phyloP scores from a whole-genome alignment of 2,888 invertebrate species.

The Orthonychiurus folsomi region DNA sequence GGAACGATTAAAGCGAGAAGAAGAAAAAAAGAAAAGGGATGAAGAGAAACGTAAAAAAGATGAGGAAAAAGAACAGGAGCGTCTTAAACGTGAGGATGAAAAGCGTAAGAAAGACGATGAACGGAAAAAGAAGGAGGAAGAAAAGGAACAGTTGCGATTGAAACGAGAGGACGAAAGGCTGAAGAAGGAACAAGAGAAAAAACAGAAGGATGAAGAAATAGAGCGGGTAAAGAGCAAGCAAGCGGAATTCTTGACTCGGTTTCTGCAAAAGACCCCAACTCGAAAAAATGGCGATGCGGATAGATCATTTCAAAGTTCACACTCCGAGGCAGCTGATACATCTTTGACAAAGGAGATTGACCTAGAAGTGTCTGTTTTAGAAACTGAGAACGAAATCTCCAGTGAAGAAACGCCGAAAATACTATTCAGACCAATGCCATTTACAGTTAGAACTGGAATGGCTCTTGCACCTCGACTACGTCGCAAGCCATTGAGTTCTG shows the following conservation, averaged over 20 bases:
- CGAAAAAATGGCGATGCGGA: background rate
- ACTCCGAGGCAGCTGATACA: background rate
- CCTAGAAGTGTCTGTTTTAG: background rate
- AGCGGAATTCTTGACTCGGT: slow-evolving; percentile 17
- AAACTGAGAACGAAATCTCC: background rate
- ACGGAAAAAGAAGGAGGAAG: slow-evolving; percentile 20
- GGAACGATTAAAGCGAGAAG: slow-evolving; percentile 15
- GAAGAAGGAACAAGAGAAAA: slow-evolving; percentile 13
- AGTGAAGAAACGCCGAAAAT: background rate
- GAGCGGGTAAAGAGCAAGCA: slow-evolving; percentile 32
- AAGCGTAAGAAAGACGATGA: slow-evolving; percentile 17
- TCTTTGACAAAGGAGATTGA: background rate
- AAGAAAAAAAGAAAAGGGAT: slow-evolving; percentile 12
- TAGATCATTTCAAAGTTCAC: too few relatives aligned
- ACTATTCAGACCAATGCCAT: slow-evolving; percentile 41
- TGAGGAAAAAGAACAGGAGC: slow-evolving; percentile 18
- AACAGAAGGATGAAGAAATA: slow-evolving; percentile 42
- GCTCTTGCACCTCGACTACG: slow-evolving; percentile 66
- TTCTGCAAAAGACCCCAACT: slow-evolving; percentile 24
- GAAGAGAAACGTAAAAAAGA: slow-evolving; percentile 16
- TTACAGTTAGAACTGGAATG: slow-evolving; percentile 74
- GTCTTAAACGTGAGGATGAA: slow-evolving; percentile 14
- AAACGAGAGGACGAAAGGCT: slow-evolving; percentile 16
- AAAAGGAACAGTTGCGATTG: slow-evolving; percentile 12
- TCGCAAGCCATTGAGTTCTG: slow-evolving; percentile 49